These are phyloP conservation scores for Ennomos fuscantarius DNA, from an alignment of 2,888 invertebrate genomes.

Conservation along the genomic window DNA sequence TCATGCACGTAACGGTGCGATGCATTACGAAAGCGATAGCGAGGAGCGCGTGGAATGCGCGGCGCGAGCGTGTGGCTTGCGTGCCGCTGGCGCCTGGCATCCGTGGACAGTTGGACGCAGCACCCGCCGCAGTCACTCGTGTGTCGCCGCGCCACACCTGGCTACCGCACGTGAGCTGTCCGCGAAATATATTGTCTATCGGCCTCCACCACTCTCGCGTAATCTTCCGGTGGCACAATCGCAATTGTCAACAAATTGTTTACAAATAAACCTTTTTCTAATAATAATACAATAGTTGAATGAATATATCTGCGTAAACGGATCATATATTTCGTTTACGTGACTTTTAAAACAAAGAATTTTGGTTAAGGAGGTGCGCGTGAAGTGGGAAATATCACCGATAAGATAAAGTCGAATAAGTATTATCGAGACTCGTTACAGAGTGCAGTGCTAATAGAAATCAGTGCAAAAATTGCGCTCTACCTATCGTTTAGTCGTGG, in stretches of 20 bases:
- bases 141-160: conserved; percentile 59
- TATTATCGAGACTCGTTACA: conserved; percentile 59
- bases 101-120: conserved; percentile 35
- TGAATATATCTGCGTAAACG: background rate
- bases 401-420: conserved; percentile 71
- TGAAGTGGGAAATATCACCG: conserved; percentile 68
- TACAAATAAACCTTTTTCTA: conserved; percentile 12
- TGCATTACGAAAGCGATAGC: conserved; percentile 69
- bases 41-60: conserved; percentile 49
- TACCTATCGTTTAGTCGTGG: conserved; percentile 65
- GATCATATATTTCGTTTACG: conserved; percentile 7
- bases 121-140: conserved; percentile 55
- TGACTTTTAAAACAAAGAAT: conserved; percentile 57
- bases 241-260: conserved; percentile 10
- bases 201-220: background rate
- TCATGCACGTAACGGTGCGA: conserved; percentile 51
- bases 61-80: conserved; percentile 30
- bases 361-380: conserved; percentile 59
- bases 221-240: conserved; percentile 2
- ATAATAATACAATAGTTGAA: background rate
- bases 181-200: conserved; percentile 6
- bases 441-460: conserved; percentile 56
- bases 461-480: conserved; percentile 63
- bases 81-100: conserved; percentile 50
- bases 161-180: conserved; percentile 26